phyloP scores from a whole-genome alignment of 2,888 invertebrate genomes.

The Cephus runcator region DNA sequence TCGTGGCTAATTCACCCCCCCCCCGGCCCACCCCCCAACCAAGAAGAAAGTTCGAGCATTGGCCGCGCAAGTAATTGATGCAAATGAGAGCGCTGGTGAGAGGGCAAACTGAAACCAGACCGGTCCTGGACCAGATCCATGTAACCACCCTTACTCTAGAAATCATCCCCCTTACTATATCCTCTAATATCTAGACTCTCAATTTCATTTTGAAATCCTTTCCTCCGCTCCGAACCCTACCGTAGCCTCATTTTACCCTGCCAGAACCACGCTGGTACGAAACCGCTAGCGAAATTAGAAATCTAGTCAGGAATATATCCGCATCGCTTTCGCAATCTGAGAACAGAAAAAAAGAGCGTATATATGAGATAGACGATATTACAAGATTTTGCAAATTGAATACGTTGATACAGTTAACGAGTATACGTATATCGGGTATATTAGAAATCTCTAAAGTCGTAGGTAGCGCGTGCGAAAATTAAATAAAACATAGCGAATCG shows the following conservation, averaged over 20 bases:
- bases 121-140: not conserved
- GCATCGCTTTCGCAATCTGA: not conserved
- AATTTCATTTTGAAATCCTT: not conserved
- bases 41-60: constrained; percentile 49
- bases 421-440: not conserved
- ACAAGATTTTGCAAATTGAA: not conserved
- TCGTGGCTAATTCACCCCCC: constrained; percentile 51
- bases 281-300: not conserved
- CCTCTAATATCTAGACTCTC: not conserved
- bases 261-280: not conserved
- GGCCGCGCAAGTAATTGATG: constrained; percentile 56
- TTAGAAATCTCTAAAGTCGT: not conserved
- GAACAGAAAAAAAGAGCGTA: not conserved
- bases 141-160: not conserved
- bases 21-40: constrained; percentile 29
- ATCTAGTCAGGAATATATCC: not conserved
- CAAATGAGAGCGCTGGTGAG: constrained; percentile 47
- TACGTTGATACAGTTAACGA: not conserved
- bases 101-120: not conserved
- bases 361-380: not conserved
- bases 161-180: not conserved
- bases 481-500: not conserved
- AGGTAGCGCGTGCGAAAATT: not conserved
- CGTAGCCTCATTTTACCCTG: not conserved
- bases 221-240: not conserved